Evolutionary conservation across 2,888 invertebrate genomes (phyloP), one percentile per base, ranked within the genome.

Genomic region (Drosophila subquinaria): DNA sequence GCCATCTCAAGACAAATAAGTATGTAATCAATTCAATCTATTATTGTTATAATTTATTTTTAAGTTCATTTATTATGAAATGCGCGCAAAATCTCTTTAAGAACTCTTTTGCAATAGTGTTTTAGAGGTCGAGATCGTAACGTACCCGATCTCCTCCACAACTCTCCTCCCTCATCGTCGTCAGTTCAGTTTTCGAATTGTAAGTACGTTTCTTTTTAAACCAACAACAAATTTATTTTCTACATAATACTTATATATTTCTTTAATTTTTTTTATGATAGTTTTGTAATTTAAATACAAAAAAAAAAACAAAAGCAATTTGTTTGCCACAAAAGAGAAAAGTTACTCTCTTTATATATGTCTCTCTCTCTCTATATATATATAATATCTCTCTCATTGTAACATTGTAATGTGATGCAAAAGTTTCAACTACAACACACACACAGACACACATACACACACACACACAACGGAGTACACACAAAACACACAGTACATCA

Each of bases 341-440:
- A 63, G 67, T 72, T 63, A 33, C 52, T 68, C 72, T 80, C 68
- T 66, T 68, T 72, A 68, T 76, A 56, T 66, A 60, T 65, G 51
- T 79, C 50, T 67, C 56, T 50, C 20, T 75, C 53, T 67, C 47
- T 75, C 47, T 70, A 2, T 57, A 38, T 70, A 55, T 57, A 64
- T 53, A 40, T 66, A 27, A 48, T 75, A 56, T 69, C 53, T 82
- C 35, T 71, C 63, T 77, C 75, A 77, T 87, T 80, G 80, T 77
- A 80, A 80, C 80, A 84, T 88, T 90, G 91, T 91, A 91, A 91
- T 91, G 90, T 88, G 83, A 91, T 90, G 87, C 85, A 90, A 82
- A 82, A 68, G 81, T 88, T 87, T 78, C 69, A 62, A 73, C 51
- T 68, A 81, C 62, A 69, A 66, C 50, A 76, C 45, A 71, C 35